A percentile compares a stretch with the other conserved stretches of the same genome.
phyloP scores from a whole-genome alignment of 35 echinoderm and acorn worm genomes.

The Amphiura filiformis region DNA sequence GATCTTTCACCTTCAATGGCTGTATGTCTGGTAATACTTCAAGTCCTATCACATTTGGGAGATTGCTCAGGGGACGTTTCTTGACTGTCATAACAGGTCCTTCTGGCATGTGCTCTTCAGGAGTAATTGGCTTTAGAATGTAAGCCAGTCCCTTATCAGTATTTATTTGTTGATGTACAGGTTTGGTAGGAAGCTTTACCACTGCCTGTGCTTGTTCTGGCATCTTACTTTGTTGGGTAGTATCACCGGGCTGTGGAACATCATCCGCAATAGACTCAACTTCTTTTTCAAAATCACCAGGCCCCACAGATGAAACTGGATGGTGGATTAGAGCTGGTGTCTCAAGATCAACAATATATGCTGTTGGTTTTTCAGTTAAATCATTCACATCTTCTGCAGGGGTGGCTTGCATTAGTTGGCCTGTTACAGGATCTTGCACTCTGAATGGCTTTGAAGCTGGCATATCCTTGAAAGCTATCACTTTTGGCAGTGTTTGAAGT shows the following conservation, averaged over 20 bases:
- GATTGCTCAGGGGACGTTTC: background rate
- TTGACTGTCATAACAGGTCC: background rate
- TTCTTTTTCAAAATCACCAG: background rate
- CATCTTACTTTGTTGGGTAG: too few relatives aligned
- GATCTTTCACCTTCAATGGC: conserved; percentile 33
- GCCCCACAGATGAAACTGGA: background rate
- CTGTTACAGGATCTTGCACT: conserved; percentile 46
- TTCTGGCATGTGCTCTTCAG: background rate
- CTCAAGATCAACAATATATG: conserved; percentile 35
- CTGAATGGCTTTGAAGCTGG: background rate
- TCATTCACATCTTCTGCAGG: conserved; percentile 55
- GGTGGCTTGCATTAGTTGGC: conserved; percentile 46
- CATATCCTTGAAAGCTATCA: conserved; percentile 9
- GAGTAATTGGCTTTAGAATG: conserved; percentile 28
- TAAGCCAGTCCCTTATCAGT: conserved; percentile 51
- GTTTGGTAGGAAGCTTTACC: background rate
- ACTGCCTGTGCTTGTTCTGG: too few relatives aligned
- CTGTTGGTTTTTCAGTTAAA: conserved; percentile 30
- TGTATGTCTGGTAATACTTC: background rate
- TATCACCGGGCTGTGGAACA: background rate
- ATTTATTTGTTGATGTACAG: conserved; percentile 5
- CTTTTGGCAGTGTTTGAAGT: background rate
- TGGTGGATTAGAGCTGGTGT: conserved; percentile 13
- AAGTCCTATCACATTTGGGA: conserved; percentile 2
- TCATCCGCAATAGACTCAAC: background rate